Conservation (phyloP, 2,888 invertebrate genomes). For the Standfussiana lucernea region DNA sequence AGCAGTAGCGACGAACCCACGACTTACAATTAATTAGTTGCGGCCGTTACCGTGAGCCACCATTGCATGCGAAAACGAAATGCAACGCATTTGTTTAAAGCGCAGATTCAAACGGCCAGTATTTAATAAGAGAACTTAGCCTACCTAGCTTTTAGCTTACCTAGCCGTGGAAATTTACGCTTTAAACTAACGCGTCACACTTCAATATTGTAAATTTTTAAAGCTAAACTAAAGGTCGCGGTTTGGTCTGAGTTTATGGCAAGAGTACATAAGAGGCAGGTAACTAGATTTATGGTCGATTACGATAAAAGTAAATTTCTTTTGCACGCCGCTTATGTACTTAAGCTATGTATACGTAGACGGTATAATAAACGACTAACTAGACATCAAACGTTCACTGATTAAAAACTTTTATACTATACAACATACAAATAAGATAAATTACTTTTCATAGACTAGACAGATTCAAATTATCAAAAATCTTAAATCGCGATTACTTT, state of each 20-base stretch:
- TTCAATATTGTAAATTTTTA: slow-evolving; percentile 6
- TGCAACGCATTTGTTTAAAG: not conserved
- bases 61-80: too few species aligned
- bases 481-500: slow-evolving; percentile 15
- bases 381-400: slow-evolving; percentile 37
- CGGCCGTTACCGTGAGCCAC: too few species aligned
- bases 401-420: slow-evolving; percentile 5
- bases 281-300: not conserved
- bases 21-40: too few species aligned
- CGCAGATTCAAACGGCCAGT: not conserved
- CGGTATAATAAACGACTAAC: slow-evolving; percentile 13
- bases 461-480: not conserved
- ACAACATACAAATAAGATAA: slow-evolving; percentile 7
- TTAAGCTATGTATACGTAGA: slow-evolving; percentile 2
- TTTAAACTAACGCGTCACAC: not conserved
- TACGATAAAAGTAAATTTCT: not conserved
- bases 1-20: not conserved
- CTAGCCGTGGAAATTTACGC: not conserved
- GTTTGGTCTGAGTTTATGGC: not conserved
- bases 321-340: slow-evolving; percentile 3
- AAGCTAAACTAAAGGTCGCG: not conserved
- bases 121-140: slow-evolving; percentile 11
- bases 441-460: slow-evolving; percentile 14
- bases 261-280: slow-evolving; percentile 30
- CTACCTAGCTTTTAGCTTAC: slow-evolving; percentile 23